A percentile compares a stretch with the other conserved stretches of the same genome.
These are phyloP conservation scores for Rallus limicola DNA, from an alignment of 2,113 vertebrate species.

Conservation along the genomic window DNA sequence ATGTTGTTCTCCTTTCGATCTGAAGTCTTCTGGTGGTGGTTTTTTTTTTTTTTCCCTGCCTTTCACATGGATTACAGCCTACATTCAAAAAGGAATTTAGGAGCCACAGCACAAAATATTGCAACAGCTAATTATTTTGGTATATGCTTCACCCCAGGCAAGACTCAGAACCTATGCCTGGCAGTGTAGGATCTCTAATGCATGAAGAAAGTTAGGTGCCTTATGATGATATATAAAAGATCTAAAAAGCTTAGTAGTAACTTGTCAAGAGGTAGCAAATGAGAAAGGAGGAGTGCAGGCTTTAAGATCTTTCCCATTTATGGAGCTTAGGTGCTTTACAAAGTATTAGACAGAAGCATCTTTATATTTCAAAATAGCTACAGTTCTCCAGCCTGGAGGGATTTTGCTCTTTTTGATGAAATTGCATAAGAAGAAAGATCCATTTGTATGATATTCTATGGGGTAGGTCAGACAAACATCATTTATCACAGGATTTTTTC, in stretches of 20 bases:
- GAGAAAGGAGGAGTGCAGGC: slow-evolving; percentile 19
- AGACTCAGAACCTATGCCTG: not conserved
- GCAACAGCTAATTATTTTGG: not conserved
- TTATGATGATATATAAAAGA: slow-evolving; percentile 6
- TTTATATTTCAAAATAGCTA: slow-evolving; percentile 18
- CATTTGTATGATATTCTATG: not conserved
- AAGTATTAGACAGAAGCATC: slow-evolving; percentile 12
- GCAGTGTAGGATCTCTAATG: not conserved
- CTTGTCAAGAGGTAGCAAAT: not conserved
- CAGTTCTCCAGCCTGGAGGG: not conserved
- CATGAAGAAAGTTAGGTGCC: not conserved
- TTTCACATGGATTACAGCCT: not conserved
- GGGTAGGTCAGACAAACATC: not conserved
- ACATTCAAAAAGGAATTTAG: not conserved
- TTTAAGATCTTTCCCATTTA: slow-evolving; percentile 37
- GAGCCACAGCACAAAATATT: not conserved
- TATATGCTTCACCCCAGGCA: not conserved
- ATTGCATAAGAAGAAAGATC: not conserved
- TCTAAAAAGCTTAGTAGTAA: not conserved
- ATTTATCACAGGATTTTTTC: not conserved
- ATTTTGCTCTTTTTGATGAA: slow-evolving; percentile 17
- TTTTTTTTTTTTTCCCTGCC: not conserved
- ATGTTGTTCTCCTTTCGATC: not conserved
- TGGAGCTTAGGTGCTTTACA: not conserved
- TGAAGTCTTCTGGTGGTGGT: not conserved